Evolutionary conservation across 2,113 vertebrate genomes (phyloP), one percentile per base, ranked within the genome.

Genomic region (Passer domesticus): DNA sequence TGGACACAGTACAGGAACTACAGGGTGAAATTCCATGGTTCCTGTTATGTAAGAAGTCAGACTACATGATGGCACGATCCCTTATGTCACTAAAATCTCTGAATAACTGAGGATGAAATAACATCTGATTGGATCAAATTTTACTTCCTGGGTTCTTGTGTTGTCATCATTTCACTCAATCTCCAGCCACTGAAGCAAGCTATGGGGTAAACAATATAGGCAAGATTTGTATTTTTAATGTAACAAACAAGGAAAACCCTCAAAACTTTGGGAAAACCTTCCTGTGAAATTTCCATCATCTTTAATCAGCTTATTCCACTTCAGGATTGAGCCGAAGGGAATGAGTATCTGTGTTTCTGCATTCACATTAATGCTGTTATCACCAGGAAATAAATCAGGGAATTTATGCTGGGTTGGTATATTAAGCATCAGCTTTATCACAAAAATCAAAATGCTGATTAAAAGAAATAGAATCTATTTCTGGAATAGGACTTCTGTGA

Each of bases 1-100:
- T 96, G 75, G 87, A 83, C 72, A 56, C 22, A 66, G 53, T 89
- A 78, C 85, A 90, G 90, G 62, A 90, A 94, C 94, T 94, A 83
- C 33, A 33, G 78, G 50, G 53, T 85, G 59, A 89, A 94, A 92
- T 89, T 89, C 84, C 89, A 68, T 88, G 63, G 49, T 74, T 75
- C 77, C 52, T 91, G 49, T 77, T 89, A 92, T 62, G 78, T 83
- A 97, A 91, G 80, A 75, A 79, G 53, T 79, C 66, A 70, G 69
- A 59, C 39, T 79, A 70, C 37, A 55, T 35, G 78, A 70, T 64
- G 52, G 12, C 63, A 64, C 0, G 0, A 87, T 91, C 81, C 17
- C 39, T 85, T 72, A 63, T 72, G 81, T 81, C 78, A 92, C 59
- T 76, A 60, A 72, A 87, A 91, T 73, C 55, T 46, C 47, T 3